Evolutionary conservation across 2,888 invertebrate genomes (phyloP).

Genomic region (Silvanus unidentatus): DNA sequence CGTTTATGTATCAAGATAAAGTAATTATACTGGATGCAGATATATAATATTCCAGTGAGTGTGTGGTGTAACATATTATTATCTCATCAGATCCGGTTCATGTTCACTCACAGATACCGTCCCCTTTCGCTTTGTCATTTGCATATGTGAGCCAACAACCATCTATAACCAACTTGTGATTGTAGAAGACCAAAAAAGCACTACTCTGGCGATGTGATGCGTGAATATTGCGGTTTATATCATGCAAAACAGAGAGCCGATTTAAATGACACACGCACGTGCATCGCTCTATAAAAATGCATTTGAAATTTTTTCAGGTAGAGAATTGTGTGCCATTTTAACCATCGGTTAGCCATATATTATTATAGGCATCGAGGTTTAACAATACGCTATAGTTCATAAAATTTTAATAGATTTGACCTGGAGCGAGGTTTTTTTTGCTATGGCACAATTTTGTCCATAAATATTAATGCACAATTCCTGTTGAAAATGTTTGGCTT

Average conservation of each 20-base stretch:
- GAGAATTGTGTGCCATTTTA: too few relatives aligned
- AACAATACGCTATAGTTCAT: too few relatives aligned
- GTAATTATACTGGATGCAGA: slow-evolving; percentile 36
- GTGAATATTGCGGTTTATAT: background rate
- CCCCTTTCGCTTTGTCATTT: slow-evolving; percentile 35
- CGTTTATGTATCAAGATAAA: slow-evolving; percentile 33
- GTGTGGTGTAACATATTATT: slow-evolving; percentile 40
- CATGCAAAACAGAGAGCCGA: slow-evolving; percentile 12
- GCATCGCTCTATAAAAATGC: slow-evolving; percentile 3
- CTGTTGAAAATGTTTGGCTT: too few relatives aligned
- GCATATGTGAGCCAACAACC: slow-evolving; percentile 26
- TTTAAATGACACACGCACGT: slow-evolving; percentile 16
- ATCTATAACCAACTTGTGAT: background rate
- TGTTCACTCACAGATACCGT: slow-evolving; percentile 22
- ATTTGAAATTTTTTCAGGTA: too few relatives aligned
- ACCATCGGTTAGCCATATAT: too few relatives aligned
- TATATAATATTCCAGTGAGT: slow-evolving; percentile 23
- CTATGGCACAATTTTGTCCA: too few relatives aligned
- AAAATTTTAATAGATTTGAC: too few relatives aligned
- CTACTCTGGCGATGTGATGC: background rate
- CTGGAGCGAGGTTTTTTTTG: too few relatives aligned
- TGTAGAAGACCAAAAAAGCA: too few relatives aligned
- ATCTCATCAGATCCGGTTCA: slow-evolving; percentile 37
- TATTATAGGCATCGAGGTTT: too few relatives aligned
- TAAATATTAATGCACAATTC: too few relatives aligned